These are phyloP conservation scores for Athalia circularis DNA, from an alignment of 2,888 invertebrate species.

Conservation along the genomic window DNA sequence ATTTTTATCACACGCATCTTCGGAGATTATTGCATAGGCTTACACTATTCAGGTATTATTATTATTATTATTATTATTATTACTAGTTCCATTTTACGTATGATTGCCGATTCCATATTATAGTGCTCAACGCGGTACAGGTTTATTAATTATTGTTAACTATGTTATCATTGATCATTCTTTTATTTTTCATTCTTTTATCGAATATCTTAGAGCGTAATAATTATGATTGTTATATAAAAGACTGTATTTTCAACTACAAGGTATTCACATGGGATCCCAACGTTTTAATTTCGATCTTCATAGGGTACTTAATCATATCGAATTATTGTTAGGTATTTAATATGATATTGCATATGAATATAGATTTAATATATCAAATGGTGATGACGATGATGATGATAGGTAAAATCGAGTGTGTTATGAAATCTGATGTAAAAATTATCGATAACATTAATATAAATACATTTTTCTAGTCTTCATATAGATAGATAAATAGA, in stretches of 20 bases:
- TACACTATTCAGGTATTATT: background rate
- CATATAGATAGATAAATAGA: slow-evolving; percentile 33
- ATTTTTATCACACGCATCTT: background rate
- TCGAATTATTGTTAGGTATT: slow-evolving; percentile 5
- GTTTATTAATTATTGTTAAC: background rate
- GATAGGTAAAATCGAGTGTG: background rate
- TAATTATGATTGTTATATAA: slow-evolving; percentile 10
- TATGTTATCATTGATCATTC: background rate
- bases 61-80: background rate
- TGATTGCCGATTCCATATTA: no score
- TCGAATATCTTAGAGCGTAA: background rate
- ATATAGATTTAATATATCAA: background rate
- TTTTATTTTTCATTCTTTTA: background rate
- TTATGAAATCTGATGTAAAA: slow-evolving; percentile 55
- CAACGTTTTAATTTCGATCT: slow-evolving; percentile 20
- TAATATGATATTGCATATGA: no score
- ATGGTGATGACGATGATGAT: background rate
- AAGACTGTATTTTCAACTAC: slow-evolving; percentile 30
- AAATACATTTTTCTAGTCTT: slow-evolving; percentile 66
- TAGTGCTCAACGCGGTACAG: background rate
- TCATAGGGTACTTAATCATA: slow-evolving; percentile 36
- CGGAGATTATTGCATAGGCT: background rate
- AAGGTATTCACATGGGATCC: background rate
- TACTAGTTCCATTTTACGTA: background rate
- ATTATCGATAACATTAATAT: background rate